A percentile compares a stretch with the other conserved stretches of the same genome.
These are phyloP conservation scores for Oryzias dopingdopingensis DNA, from an alignment of 2,797 vertebrate genomes.

Conservation along the genomic window DNA sequence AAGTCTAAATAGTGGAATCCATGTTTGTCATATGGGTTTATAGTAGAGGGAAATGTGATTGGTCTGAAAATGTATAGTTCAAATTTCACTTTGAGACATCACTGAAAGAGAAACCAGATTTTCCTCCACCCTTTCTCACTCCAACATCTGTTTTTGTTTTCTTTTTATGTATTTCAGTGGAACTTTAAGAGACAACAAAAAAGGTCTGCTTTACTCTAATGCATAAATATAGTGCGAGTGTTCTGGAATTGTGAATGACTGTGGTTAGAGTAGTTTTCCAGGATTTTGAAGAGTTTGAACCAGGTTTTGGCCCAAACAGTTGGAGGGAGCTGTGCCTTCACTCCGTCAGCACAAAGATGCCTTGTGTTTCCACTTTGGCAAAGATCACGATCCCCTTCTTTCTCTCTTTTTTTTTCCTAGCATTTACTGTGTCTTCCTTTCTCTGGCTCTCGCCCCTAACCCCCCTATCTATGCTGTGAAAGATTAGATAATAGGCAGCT, in stretches of 20 bases:
- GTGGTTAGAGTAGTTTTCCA: slow-evolving; percentile 40
- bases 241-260: slow-evolving; percentile 5
- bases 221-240: neutral
- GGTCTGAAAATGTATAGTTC: no score
- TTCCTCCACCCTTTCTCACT: no score
- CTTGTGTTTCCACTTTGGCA: slow-evolving; percentile 55
- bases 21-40: no score
- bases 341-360: slow-evolving; percentile 61
- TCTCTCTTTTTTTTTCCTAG: slow-evolving; percentile 37
- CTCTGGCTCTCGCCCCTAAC: slow-evolving; percentile 44
- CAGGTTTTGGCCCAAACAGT: slow-evolving; percentile 28
- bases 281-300: slow-evolving; percentile 22
- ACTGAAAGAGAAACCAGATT: no score
- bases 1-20: no score
- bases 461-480: slow-evolving; percentile 54
- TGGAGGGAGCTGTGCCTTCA: slow-evolving; percentile 34
- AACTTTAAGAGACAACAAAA: no score
- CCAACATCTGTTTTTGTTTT: no score
- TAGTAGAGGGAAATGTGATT: no score
- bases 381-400: slow-evolving; percentile 39
- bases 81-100: no score
- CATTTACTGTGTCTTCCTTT: slow-evolving; percentile 60
- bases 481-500: slow-evolving; percentile 79
- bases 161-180: no score
- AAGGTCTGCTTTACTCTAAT: no score